Evolutionary conservation across 1,140 invertebrate species (phyloP), one percentile per base, ranked within the genome.

Genomic region (Sinonovacula constricta): DNA sequence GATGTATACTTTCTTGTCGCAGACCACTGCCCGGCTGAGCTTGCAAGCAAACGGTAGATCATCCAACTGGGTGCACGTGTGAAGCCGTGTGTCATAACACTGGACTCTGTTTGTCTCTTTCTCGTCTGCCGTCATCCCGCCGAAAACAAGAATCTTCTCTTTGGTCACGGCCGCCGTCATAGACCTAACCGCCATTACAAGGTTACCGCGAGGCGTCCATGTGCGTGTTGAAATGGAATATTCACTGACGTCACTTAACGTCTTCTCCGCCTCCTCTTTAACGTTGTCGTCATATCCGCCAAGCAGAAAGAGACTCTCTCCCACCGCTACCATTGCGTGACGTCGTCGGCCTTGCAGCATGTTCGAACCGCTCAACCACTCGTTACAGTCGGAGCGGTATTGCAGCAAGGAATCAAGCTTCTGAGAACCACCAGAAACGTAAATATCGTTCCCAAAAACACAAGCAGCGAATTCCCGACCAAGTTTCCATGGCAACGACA

Each of bases 391-490:
- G 26, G 82, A 83, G 10, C 85, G 78, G 72, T 86, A 87, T 31
- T 84, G 82, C 26, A 86, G 62, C 15, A 87, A 71, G 30, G 79
- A 77, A n/a, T 83, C 82, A 39, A 83, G 75, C 66, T 85, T 85
- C 36, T 83, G 80, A n/a, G 83, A 85, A 22, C 85, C 86, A 4
- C 86, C 86, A 1, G 86, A 87, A 12, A 86, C 81, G 34, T 83
- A 87, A 56, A 87, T 86, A 57, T 87, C 85, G 56, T 85, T 87
- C 33, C 84, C 85, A 57, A 83, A 86, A 15, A 83, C 84, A 65
- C 82, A 81, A 1, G 83, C 70, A 14, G 81, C 69, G 74, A 87
- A 87, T 56, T 87, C 86, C 5, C 84, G 63, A 60, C 85, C 85
- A 5, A 86, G 77, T 49, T 81, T 79, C 33, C 83, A 80, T 1